A percentile compares a stretch with the other conserved stretches of the same genome.
Evolutionary conservation across 2,888 invertebrate species (phyloP).

Genomic region (Drosophila putrida): DNA sequence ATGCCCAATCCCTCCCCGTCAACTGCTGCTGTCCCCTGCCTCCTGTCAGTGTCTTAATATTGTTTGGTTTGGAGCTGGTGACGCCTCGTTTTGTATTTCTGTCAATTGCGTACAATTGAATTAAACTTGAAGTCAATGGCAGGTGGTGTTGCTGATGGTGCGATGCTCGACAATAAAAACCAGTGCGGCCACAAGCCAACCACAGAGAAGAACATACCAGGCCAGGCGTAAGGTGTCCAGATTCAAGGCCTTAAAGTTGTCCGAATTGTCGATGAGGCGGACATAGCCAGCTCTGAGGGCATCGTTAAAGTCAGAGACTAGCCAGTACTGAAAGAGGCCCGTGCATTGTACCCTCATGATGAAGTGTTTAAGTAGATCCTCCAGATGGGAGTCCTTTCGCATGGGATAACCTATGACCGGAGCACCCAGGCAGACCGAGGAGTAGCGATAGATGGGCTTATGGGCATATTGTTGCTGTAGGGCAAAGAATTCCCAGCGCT

Average conservation of each 20-base stretch:
- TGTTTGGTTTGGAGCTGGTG: constrained; percentile 32
- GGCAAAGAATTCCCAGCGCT: constrained; percentile 76
- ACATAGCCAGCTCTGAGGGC: constrained; percentile 65
- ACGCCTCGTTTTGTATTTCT: constrained; percentile 61
- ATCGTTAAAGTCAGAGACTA: constrained; percentile 65
- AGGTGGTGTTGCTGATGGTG: constrained; percentile 38
- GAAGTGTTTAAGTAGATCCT: constrained; percentile 59
- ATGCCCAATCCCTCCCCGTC: constrained; percentile 22
- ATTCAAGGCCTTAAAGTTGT: constrained; percentile 64
- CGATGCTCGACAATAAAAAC: constrained; percentile 39
- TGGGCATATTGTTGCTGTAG: constrained; percentile 78
- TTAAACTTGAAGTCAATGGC: constrained; percentile 68
- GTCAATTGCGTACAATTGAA: constrained; percentile 75
- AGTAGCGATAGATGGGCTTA: constrained; percentile 72
- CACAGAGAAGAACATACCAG: constrained; percentile 56
- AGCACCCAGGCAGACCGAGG: constrained; percentile 76
- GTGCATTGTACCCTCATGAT: constrained; percentile 66
- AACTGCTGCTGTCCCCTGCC: not conserved
- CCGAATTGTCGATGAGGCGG: constrained; percentile 64
- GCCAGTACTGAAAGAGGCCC: constrained; percentile 63
- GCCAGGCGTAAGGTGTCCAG: constrained; percentile 63
- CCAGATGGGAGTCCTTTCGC: constrained; percentile 70
- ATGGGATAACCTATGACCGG: constrained; percentile 71
- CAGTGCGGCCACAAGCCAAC: constrained; percentile 55
- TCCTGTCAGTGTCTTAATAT: constrained; percentile 47